These are phyloP conservation scores for Poecilia wingei DNA, from an alignment of 2,797 vertebrate species.

Conservation along the genomic window DNA sequence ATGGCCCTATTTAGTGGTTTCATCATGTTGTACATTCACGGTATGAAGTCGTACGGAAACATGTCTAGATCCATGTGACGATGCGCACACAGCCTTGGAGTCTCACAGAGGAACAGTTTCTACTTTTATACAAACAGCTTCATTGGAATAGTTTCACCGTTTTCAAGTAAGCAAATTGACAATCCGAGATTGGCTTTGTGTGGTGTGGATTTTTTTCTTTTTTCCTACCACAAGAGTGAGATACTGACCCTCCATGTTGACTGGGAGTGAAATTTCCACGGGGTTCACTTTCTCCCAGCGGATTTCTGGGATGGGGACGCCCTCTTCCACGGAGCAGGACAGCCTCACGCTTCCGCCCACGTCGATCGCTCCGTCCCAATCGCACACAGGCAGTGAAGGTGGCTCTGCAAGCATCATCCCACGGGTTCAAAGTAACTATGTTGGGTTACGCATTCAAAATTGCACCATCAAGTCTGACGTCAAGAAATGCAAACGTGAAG, in stretches of 20 bases:
- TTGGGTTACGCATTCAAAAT: not conserved
- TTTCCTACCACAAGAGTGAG: too few relatives aligned
- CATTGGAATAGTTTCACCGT: not conserved
- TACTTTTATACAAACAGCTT: not conserved
- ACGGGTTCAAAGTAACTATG: not conserved
- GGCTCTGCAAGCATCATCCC: conserved; percentile 68
- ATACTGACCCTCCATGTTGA: conserved; percentile 79
- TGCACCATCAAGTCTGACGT: not conserved
- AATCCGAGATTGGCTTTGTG: not conserved
- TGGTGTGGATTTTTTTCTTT: not conserved
- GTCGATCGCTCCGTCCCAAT: conserved; percentile 76
- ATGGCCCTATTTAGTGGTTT: not conserved
- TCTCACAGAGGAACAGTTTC: not conserved
- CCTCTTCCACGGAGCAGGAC: conserved; percentile 78
- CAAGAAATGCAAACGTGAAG: not conserved
- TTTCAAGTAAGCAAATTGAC: not conserved
- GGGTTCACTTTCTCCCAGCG: conserved; percentile 82
- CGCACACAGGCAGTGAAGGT: conserved; percentile 81
- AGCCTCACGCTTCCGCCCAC: conserved; percentile 79
- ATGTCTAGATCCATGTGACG: not conserved
- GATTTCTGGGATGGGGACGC: conserved; percentile 78
- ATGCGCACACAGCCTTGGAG: not conserved
- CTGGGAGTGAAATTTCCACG: conserved; percentile 68
- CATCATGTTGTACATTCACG: not conserved
- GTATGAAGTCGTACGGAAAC: not conserved